A percentile compares a stretch with the other conserved stretches of the same genome.
Conservation (phyloP, 2,113 vertebrate genomes). For the Lamprotornis superbus region DNA sequence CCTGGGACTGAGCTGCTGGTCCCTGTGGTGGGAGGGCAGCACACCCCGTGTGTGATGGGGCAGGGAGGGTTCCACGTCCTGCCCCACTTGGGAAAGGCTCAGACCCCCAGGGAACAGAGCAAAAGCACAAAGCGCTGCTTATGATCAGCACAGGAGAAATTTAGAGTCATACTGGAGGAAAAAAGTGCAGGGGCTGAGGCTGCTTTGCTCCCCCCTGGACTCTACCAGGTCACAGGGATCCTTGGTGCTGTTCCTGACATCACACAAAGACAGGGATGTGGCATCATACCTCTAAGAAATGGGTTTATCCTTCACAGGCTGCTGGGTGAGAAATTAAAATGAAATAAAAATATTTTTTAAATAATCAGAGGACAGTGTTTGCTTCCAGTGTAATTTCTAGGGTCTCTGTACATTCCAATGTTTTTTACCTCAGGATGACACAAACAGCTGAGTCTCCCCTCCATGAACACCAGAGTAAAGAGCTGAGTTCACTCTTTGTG, state of each 20-base stretch:
- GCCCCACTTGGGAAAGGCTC: neutral
- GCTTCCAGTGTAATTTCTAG: neutral
- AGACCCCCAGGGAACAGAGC: neutral
- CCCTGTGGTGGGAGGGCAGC: neutral
- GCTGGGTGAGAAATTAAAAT: neutral
- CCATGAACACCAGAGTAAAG: neutral
- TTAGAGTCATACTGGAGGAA: neutral
- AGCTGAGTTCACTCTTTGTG: neutral
- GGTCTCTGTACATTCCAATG: neutral
- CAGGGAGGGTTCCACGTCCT: neutral
- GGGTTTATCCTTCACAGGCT: neutral
- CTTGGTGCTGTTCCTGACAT: neutral
- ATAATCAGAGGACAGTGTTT: rapidly evolving
- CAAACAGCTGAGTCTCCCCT: neutral
- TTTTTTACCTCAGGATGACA: neutral
- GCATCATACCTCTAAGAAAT: neutral
- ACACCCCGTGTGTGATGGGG: rapidly evolving
- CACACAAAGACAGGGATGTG: neutral
- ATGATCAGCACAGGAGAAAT: neutral
- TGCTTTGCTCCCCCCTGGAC: neutral
- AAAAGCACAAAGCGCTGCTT: neutral
- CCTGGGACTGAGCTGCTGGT: neutral
- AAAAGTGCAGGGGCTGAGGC: neutral
- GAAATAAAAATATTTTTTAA: neutral
- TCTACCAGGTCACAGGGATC: neutral